phyloP scores from a whole-genome alignment of 2,888 invertebrate species.

The Leptopilina myrica region DNA sequence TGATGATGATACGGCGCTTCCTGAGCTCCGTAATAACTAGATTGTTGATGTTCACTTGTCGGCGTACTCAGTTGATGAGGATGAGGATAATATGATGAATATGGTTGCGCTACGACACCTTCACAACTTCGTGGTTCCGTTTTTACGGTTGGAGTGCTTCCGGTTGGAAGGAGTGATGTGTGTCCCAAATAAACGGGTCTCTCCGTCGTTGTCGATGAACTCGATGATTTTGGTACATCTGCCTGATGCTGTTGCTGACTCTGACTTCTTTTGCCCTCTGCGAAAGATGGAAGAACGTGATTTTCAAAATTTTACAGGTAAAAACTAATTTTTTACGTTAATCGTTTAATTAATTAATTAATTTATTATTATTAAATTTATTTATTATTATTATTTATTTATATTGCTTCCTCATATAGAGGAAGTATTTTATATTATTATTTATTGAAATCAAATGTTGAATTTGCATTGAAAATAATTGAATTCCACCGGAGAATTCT shows the following conservation, averaged over 20 bases:
- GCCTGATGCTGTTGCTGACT: conserved; percentile 67
- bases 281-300: background rate
- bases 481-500: no score
- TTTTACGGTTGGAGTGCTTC: conserved; percentile 72
- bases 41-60: conserved; percentile 71
- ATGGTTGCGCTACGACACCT: conserved; percentile 70
- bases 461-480: no score
- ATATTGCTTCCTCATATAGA: no score
- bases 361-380: no score
- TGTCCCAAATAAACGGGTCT: conserved; percentile 79
- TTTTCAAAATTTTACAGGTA: no score
- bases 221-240: conserved; percentile 67
- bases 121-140: conserved; percentile 75
- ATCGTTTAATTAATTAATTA: no score
- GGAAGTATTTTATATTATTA: no score
- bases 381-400: no score
- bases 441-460: no score
- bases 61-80: conserved; percentile 73
- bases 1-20: conserved; percentile 90
- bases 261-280: conserved; percentile 51
- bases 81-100: conserved; percentile 74
- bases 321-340: no score
- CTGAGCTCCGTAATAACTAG: conserved; percentile 71
- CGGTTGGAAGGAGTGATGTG: conserved; percentile 79
- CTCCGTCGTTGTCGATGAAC: conserved; percentile 66